phyloP scores from a whole-genome alignment of 2,113 vertebrate genomes.

The Tiliqua scincoides region DNA sequence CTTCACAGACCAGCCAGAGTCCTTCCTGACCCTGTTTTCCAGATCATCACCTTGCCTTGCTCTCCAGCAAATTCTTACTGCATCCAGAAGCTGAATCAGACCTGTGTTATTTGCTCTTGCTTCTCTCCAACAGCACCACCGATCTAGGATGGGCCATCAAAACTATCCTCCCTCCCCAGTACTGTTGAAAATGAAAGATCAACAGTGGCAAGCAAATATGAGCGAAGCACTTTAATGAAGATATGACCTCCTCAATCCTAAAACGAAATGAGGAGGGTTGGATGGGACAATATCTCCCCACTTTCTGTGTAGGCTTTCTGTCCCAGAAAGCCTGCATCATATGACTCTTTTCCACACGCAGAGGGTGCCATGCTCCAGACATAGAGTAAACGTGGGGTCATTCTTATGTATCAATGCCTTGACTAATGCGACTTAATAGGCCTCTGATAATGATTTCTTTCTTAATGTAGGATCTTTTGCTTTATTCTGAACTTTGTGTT shows the following conservation, averaged over 20 bases:
- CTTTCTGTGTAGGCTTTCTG: too few relatives aligned
- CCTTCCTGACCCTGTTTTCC: neutral
- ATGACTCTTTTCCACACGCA: too few relatives aligned
- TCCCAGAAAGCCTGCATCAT: too few relatives aligned
- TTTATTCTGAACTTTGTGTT: neutral
- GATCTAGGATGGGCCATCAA: neutral
- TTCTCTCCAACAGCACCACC: neutral
- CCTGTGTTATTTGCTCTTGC: neutral
- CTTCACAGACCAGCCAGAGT: neutral
- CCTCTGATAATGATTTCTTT: too few relatives aligned
- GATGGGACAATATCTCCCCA: neutral
- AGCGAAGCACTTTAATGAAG: neutral
- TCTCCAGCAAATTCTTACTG: neutral
- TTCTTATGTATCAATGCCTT: too few relatives aligned
- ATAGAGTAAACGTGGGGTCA: too few relatives aligned
- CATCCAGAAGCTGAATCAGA: neutral
- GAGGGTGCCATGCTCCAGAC: too few relatives aligned
- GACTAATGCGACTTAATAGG: too few relatives aligned
- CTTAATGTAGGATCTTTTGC: neutral
- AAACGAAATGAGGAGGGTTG: too few relatives aligned
- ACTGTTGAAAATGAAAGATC: neutral
- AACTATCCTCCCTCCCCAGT: neutral
- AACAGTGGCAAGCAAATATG: neutral
- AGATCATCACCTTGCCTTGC: neutral
- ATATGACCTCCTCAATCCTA: neutral